Conservation (phyloP, 2,113 vertebrate species). For the Anguilla japonica region DNA sequence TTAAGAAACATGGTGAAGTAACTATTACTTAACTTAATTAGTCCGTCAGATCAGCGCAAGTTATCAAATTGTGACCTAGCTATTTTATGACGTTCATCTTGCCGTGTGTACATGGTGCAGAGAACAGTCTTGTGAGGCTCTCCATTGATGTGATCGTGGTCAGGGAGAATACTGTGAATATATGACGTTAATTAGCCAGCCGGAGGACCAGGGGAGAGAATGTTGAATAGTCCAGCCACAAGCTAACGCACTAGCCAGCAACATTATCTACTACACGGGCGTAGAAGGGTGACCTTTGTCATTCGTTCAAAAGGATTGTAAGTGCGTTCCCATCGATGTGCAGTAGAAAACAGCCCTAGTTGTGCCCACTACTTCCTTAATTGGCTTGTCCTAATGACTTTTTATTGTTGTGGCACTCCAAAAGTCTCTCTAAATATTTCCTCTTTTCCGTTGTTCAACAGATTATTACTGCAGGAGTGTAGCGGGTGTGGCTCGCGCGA, state of each 20-base stretch:
- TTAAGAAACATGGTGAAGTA: too few species aligned
- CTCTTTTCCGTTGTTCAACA: neutral
- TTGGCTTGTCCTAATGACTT: neutral
- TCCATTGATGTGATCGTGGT: neutral
- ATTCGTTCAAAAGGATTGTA: neutral
- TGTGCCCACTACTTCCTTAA: too few species aligned
- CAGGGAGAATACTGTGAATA: neutral
- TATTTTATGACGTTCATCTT: neutral
- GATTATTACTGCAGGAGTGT: neutral
- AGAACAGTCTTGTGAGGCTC: neutral
- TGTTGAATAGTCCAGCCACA: neutral
- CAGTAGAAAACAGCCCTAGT: too few species aligned
- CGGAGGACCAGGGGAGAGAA: too few species aligned
- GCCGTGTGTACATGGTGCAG: neutral
- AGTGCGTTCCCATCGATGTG: neutral
- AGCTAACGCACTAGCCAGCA: neutral
- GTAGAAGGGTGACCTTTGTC: neutral
- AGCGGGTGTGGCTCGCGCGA: neutral
- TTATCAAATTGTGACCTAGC: too few species aligned
- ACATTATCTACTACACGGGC: neutral
- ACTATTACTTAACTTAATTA: too few species aligned
- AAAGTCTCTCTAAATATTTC: too few species aligned
- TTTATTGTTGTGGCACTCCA: neutral
- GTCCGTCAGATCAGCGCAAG: too few species aligned
- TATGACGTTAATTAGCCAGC: neutral